Evolutionary conservation across 2,113 vertebrate species (phyloP).

Genomic region (Emydocephalus ijimae): DNA sequence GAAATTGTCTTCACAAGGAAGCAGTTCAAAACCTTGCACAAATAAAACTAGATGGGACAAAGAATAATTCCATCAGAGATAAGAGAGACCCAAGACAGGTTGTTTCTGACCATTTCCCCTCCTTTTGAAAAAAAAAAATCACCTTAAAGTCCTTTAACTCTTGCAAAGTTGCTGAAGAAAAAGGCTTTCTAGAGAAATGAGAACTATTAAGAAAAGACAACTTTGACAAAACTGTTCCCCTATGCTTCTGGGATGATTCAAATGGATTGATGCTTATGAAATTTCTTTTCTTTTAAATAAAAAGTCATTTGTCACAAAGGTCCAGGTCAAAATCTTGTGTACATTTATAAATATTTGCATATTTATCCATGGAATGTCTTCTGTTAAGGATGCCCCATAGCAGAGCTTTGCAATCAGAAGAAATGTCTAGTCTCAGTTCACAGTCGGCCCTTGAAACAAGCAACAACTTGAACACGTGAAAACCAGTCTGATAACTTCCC

Average conservation of each 20-base stretch:
- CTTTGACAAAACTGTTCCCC: not conserved
- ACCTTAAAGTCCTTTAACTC: not conserved
- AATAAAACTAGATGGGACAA: constrained; percentile 58
- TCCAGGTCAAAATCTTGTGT: not conserved
- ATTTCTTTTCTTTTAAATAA: not conserved
- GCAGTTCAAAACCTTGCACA: constrained; percentile 34
- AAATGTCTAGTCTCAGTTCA: not conserved
- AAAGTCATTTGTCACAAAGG: not conserved
- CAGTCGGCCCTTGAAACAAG: not conserved
- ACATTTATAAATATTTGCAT: not conserved
- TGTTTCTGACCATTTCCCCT: constrained; percentile 52
- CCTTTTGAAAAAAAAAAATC: constrained; percentile 10
- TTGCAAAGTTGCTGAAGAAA: not conserved
- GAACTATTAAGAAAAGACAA: not conserved
- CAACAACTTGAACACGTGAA: not conserved
- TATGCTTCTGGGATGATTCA: not conserved
- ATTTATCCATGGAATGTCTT: not conserved
- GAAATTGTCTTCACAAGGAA: constrained; percentile 48
- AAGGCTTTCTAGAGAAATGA: not conserved
- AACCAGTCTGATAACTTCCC: not conserved
- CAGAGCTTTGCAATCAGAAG: not conserved
- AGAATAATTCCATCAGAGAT: constrained; percentile 53
- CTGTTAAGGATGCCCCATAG: not conserved
- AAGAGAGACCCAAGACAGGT: constrained; percentile 54
- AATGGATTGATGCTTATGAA: not conserved